Evolutionary conservation across 2,113 vertebrate species (phyloP).

Genomic region (Haliaeetus leucogaster): DNA sequence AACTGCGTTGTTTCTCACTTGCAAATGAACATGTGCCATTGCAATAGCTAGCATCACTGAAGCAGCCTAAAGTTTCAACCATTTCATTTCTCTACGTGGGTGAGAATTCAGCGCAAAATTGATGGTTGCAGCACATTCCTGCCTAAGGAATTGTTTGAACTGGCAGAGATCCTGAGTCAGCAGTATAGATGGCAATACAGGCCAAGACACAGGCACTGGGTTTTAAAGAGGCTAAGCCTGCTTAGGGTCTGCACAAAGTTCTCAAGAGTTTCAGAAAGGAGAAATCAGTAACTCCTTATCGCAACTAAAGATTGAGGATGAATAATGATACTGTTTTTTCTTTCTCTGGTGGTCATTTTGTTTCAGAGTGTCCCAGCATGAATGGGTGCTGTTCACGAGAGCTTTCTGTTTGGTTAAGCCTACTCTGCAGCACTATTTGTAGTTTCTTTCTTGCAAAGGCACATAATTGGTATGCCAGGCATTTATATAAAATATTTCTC

Average conservation of each 20-base stretch:
- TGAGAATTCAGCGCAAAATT: not conserved
- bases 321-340: not conserved
- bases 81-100: not conserved
- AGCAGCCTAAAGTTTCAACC: not conserved
- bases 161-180: conserved; percentile 38
- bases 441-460: not conserved
- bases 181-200: not conserved
- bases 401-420: not conserved
- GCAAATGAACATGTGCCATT: not conserved
- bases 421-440: not conserved
- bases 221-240: not conserved
- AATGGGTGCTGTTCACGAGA: not conserved
- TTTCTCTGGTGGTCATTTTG: not conserved
- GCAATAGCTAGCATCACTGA: not conserved
- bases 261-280: not conserved
- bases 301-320: not conserved
- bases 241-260: not conserved
- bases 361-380: rapidly evolving
- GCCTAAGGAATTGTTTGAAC: conserved; percentile 1
- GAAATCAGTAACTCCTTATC: not conserved
- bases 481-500: not conserved
- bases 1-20: not conserved
- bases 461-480: not conserved
- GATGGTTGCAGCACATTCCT: conserved; percentile 5
- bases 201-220: not conserved